phyloP scores from a whole-genome alignment of 2,797 vertebrate genomes.

The Ctenochaetus hawaiiensis region DNA sequence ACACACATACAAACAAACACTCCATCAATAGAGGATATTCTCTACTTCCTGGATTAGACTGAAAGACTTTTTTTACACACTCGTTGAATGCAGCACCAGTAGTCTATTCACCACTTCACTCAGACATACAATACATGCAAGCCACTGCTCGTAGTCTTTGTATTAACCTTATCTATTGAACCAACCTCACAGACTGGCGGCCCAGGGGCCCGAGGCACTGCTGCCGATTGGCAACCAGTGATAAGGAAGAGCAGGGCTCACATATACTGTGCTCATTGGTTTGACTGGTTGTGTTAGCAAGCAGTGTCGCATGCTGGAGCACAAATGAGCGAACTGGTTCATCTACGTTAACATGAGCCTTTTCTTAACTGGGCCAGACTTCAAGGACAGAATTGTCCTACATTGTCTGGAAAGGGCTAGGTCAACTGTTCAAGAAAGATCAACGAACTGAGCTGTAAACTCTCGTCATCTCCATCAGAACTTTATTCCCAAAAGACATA shows the following conservation, averaged over 20 bases:
- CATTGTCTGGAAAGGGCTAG: slow-evolving; percentile 51
- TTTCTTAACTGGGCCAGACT: slow-evolving; percentile 60
- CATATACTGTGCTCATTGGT: slow-evolving; percentile 60
- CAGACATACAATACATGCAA: slow-evolving; percentile 25
- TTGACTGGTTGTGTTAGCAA: slow-evolving; percentile 66
- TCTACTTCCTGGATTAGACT: slow-evolving; percentile 1
- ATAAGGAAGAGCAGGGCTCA: slow-evolving; percentile 52
- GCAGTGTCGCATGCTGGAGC: slow-evolving; percentile 38
- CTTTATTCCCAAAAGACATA: slow-evolving; percentile 34
- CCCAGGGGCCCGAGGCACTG: slow-evolving; percentile 49
- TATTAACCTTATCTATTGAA: slow-evolving; percentile 39
- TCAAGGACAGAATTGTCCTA: slow-evolving; percentile 52
- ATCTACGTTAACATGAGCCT: slow-evolving; percentile 47
- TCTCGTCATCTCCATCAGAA: slow-evolving; percentile 23
- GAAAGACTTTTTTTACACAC: background rate
- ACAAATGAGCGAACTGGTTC: slow-evolving; percentile 64
- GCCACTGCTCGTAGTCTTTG: slow-evolving; percentile 2
- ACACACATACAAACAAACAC: background rate
- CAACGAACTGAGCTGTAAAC: slow-evolving; percentile 10
- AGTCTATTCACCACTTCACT: slow-evolving; percentile 19
- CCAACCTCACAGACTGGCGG: slow-evolving; percentile 36
- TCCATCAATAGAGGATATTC: background rate
- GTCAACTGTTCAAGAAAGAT: slow-evolving; percentile 37
- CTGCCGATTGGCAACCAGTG: slow-evolving; percentile 46
- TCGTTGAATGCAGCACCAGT: background rate